phyloP scores from a whole-genome alignment of 2,797 vertebrate species.

The Mus spretus region DNA sequence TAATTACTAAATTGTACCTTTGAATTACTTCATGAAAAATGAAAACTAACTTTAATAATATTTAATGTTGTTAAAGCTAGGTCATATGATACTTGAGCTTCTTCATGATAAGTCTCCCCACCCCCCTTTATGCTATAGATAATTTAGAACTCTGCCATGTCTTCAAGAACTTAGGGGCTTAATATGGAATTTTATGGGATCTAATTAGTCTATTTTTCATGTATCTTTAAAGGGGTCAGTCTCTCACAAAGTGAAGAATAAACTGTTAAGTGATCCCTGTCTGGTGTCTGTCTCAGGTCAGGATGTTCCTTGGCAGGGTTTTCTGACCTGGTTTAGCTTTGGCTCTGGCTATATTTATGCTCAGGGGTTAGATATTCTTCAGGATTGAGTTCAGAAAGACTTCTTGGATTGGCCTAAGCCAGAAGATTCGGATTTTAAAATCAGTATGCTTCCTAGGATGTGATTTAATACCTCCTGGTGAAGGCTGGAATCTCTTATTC shows the following conservation, averaged over 20 bases:
- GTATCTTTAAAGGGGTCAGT: slow-evolving; percentile 43
- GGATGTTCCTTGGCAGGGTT: slow-evolving; percentile 73
- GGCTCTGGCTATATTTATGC: slow-evolving; percentile 20
- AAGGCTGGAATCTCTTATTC: slow-evolving; percentile 1
- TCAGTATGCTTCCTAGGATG: not conserved
- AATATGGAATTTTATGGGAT: not conserved
- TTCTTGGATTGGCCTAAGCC: slow-evolving; percentile 40
- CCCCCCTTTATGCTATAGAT: slow-evolving; percentile 14
- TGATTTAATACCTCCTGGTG: slow-evolving; percentile 9
- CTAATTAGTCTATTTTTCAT: not conserved
- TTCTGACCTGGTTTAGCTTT: slow-evolving; percentile 77
- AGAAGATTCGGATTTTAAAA: slow-evolving; percentile 68
- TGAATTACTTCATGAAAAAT: slow-evolving; percentile 58
- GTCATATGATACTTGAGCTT: slow-evolving; percentile 48
- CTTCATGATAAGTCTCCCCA: slow-evolving; percentile 9
- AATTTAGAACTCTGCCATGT: slow-evolving; percentile 26
- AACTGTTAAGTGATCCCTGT: slow-evolving; percentile 79
- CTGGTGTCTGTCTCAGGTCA: slow-evolving; percentile 71
- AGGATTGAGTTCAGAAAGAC: slow-evolving; percentile 55
- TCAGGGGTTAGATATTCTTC: slow-evolving; percentile 62
- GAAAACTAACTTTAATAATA: slow-evolving; percentile 30
- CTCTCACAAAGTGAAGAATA: slow-evolving; percentile 50
- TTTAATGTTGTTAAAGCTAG: slow-evolving; percentile 57
- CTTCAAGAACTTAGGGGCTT: not conserved
- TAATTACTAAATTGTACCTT: slow-evolving; percentile 63